A percentile compares a stretch with the other conserved stretches of the same genome.
Evolutionary conservation across 2,797 vertebrate genomes (phyloP).

Genomic region (Muscicapa comitata): DNA sequence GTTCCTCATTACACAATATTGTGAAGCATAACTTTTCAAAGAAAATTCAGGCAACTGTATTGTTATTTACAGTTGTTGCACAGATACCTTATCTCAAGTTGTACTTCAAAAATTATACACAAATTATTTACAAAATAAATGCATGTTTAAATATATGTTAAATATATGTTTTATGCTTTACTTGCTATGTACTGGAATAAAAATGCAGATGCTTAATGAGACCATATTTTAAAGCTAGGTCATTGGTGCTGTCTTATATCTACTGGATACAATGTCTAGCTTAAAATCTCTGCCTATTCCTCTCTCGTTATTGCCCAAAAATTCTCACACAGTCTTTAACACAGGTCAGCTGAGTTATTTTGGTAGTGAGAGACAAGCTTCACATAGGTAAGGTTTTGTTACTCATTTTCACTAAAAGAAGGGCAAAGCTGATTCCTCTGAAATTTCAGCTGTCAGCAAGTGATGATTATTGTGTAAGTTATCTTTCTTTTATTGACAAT

Average conservation of each 20-base stretch:
- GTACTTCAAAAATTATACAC: neutral
- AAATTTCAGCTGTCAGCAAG: conserved; percentile 24
- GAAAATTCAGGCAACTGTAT: neutral
- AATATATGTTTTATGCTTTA: neutral
- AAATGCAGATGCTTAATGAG: neutral
- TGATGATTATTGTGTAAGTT: neutral
- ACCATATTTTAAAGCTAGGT: neutral
- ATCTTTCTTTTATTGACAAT: conserved; percentile 8
- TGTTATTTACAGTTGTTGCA: neutral
- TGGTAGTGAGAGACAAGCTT: conserved; percentile 47
- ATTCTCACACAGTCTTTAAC: conserved; percentile 37
- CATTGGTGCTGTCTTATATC: neutral
- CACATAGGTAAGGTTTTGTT: neutral
- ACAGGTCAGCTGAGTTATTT: conserved; percentile 62
- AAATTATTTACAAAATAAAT: conserved; percentile 5
- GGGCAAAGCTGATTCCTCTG: neutral
- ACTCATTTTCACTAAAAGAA: neutral
- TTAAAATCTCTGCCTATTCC: conserved; percentile 17
- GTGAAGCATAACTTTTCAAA: neutral
- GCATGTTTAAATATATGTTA: neutral
- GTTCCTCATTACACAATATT: neutral
- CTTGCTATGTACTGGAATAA: neutral
- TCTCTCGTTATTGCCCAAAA: conserved; percentile 32
- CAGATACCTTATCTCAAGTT: neutral
- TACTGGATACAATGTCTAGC: neutral